Evolutionary conservation across 2,888 invertebrate genomes (phyloP).

Genomic region (Byasa hedistus): DNA sequence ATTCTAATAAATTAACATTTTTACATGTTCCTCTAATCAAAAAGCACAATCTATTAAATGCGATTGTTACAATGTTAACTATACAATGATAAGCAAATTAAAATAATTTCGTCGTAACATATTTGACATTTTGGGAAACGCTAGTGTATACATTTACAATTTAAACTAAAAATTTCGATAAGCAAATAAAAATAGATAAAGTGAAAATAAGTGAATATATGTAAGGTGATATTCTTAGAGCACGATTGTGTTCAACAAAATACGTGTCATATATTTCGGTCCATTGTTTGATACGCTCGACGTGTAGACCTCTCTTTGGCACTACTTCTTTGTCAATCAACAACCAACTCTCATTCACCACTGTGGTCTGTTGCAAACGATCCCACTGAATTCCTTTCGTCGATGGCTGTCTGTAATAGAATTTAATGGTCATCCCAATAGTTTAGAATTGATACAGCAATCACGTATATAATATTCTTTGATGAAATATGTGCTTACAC

Average conservation of each 20-base stretch:
- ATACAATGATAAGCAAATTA: not conserved
- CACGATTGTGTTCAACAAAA: constrained; percentile 51
- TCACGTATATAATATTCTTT: not conserved
- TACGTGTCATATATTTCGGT: constrained; percentile 54
- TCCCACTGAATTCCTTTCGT: constrained; percentile 46
- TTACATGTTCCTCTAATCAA: not conserved
- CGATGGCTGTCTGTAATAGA: constrained; percentile 49
- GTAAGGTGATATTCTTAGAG: constrained; percentile 29
- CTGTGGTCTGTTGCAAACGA: constrained; percentile 38
- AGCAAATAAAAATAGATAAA: constrained; percentile 24
- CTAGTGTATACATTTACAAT: not conserved
- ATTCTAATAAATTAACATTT: not conserved
- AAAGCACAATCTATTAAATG: not conserved
- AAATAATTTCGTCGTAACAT: not conserved
- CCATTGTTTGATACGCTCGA: constrained; percentile 54
- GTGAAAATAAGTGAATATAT: constrained; percentile 26
- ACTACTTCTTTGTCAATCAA: constrained; percentile 42
- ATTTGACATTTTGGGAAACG: not conserved
- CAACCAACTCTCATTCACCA: constrained; percentile 51
- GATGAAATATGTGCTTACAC: not conserved
- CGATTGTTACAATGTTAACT: too few species aligned
- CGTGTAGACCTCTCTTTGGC: constrained; percentile 46
- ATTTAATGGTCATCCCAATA: not conserved
- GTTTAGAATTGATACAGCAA: not conserved
- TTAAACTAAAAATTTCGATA: constrained; percentile 25